Conservation (phyloP, 35 echinoderm and acorn worm species). For the Ptychodera flava region DNA sequence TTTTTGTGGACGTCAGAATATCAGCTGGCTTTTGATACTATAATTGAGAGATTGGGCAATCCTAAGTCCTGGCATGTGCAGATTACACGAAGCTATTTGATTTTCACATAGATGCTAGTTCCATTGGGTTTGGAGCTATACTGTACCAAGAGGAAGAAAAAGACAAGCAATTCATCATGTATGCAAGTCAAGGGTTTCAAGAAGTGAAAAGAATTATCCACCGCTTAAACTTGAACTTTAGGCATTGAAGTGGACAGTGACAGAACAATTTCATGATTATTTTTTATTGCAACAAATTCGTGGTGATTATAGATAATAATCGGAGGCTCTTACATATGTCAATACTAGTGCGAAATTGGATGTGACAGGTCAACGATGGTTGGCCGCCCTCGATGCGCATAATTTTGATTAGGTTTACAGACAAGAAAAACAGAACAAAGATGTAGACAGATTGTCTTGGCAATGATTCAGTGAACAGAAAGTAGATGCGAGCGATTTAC, state of each 20-base stretch:
- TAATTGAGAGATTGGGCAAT: neutral
- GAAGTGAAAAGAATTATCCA: constrained; percentile 40
- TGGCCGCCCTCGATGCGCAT: constrained; percentile 10
- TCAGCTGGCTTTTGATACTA: constrained; percentile 12
- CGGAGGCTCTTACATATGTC: constrained; percentile 31
- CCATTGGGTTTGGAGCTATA: constrained; percentile 43
- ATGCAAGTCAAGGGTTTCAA: constrained; percentile 10
- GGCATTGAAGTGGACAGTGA: constrained; percentile 41
- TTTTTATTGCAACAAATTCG: constrained; percentile 23
- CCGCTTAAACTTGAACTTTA: constrained; percentile 53
- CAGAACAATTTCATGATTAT: constrained; percentile 34
- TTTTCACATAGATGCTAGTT: constrained; percentile 61
- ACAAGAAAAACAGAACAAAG: too few relatives aligned
- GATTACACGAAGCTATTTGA: constrained; percentile 52
- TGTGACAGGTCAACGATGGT: constrained; percentile 22
- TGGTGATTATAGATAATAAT: constrained; percentile 29
- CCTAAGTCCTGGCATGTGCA: constrained; percentile 29
- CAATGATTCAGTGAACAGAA: too few relatives aligned
- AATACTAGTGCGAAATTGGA: constrained; percentile 25
- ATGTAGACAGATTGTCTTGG: too few relatives aligned
- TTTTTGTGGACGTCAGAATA: constrained; percentile 3
- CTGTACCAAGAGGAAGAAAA: too few relatives aligned
- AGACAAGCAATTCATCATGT: constrained; percentile 7
- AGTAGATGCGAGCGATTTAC: too few relatives aligned
- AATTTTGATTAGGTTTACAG: too few relatives aligned